Conservation (phyloP, 2,888 invertebrate species). For the Apotomis capreana region DNA sequence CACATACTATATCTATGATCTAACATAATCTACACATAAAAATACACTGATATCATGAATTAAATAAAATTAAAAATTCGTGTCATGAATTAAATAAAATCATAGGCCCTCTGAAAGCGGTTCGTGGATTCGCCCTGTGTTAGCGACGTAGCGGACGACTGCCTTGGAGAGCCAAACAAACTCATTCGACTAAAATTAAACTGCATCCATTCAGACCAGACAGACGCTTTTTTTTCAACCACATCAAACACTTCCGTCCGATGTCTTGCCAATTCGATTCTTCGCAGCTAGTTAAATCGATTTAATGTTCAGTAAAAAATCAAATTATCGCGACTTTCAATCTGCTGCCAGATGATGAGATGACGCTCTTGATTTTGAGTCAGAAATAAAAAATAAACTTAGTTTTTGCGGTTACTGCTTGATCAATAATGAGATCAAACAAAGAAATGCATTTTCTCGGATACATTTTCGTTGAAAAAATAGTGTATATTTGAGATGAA, state of each 20-base stretch:
- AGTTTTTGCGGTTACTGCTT: neutral
- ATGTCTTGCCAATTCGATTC: conserved; percentile 35
- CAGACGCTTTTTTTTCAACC: conserved; percentile 15
- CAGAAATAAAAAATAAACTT: conserved; percentile 26
- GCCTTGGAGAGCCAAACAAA: conserved; percentile 14
- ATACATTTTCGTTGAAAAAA: neutral
- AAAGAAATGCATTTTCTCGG: neutral
- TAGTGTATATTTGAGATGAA: neutral
- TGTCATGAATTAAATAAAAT: no score
- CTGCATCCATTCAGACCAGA: conserved; percentile 36
- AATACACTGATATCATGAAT: no score
- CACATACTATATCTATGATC: no score
- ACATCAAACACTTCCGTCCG: conserved; percentile 40
- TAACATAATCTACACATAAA: no score
- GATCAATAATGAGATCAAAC: neutral
- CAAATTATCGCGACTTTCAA: conserved; percentile 33
- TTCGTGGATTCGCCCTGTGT: neutral
- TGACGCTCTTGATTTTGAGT: conserved; percentile 10
- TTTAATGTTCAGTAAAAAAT: conserved; percentile 33
- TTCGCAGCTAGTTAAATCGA: conserved; percentile 41
- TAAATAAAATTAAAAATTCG: no score
- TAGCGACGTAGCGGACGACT: neutral
- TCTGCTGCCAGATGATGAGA: conserved; percentile 29
- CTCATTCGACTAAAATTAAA: conserved; percentile 35
- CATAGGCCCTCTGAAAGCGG: no score